A percentile compares a stretch with the other conserved stretches of the same genome.
Conservation (phyloP, 2,113 vertebrate genomes). For the Gulo gulo region DNA sequence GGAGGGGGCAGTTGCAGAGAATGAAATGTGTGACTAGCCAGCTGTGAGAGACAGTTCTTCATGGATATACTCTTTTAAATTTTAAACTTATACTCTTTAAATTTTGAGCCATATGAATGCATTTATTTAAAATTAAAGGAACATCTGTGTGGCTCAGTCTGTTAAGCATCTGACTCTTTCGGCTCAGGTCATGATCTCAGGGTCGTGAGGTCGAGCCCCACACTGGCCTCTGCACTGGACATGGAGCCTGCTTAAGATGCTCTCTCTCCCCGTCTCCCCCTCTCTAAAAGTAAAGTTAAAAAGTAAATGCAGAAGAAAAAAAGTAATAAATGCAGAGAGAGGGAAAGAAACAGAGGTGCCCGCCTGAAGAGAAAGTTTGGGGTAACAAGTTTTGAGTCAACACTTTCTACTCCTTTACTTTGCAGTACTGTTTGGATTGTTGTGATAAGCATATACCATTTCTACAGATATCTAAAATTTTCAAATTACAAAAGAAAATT, state of each 20-base stretch:
- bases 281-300: background rate
- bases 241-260: background rate
- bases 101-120: background rate
- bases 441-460: background rate
- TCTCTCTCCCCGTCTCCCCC: background rate
- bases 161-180: background rate
- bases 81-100: background rate
- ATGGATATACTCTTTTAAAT: background rate
- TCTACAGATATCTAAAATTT: background rate
- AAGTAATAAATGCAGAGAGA: background rate
- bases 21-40: background rate
- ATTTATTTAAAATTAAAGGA: background rate
- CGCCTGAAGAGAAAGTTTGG: background rate
- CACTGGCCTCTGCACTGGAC: background rate
- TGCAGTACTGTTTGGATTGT: background rate
- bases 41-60: background rate
- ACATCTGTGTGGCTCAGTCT: background rate
- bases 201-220: background rate
- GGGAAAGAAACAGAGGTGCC: background rate
- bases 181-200: background rate
- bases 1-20: background rate
- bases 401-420: background rate
- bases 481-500: background rate
- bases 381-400: background rate
- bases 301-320: background rate